These are phyloP conservation scores for Druceiella hillmani DNA, from an alignment of 2,888 invertebrate species.

Conservation along the genomic window DNA sequence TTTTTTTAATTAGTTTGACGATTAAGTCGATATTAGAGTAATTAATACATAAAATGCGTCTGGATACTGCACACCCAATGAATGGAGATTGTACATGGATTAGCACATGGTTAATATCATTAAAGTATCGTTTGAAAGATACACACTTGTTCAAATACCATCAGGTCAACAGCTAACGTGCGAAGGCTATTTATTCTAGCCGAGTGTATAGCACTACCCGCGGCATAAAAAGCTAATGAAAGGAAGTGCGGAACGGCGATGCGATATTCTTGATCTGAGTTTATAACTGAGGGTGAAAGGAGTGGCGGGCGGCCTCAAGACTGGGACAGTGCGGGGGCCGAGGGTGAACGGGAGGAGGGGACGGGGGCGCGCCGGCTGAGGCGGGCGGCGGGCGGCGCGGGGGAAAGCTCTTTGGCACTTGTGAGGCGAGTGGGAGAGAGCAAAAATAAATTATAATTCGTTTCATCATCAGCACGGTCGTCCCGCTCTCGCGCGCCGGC, in stretches of 20 bases:
- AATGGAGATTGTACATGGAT: too few relatives aligned
- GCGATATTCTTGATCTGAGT: conserved; percentile 34
- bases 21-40: too few relatives aligned
- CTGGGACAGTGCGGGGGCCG: conserved; percentile 3
- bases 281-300: conserved; percentile 54
- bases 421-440: conserved; percentile 32
- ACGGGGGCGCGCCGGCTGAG: conserved; percentile 30
- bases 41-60: too few relatives aligned
- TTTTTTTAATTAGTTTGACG: too few relatives aligned
- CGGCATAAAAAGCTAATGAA: too few relatives aligned
- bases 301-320: conserved; percentile 34
- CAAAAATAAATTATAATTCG: conserved; percentile 54
- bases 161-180: too few relatives aligned
- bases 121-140: too few relatives aligned
- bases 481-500: conserved; percentile 18
- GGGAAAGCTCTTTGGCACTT: conserved; percentile 45
- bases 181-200: too few relatives aligned
- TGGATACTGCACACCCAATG: too few relatives aligned
- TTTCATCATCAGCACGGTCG: conserved; percentile 26
- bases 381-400: conserved; percentile 25
- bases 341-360: conserved; percentile 37
- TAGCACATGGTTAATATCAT: too few relatives aligned
- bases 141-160: too few relatives aligned
- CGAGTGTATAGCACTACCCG: too few relatives aligned
- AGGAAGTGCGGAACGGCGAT: conserved; percentile 39